Evolutionary conservation across 2,888 invertebrate genomes (phyloP), one percentile per base, ranked within the genome.

Genomic region (Caenorhabditis sulstoni): DNA sequence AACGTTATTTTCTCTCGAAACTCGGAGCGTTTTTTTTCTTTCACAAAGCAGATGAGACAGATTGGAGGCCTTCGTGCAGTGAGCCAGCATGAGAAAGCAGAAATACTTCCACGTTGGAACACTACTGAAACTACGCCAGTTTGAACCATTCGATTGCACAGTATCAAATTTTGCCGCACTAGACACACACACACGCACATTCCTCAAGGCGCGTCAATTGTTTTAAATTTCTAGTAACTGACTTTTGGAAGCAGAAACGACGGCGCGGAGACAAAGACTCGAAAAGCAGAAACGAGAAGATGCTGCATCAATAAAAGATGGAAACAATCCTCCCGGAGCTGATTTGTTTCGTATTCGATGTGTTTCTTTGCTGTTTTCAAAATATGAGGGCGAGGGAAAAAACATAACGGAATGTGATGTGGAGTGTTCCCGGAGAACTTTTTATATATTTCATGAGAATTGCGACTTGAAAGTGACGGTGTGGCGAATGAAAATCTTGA

Each of bases 251-350:
- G 16, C 45, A 64, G 45, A 47, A n/a, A n/a, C n/a, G 39, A 20
- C 44, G 22, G 14, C 64, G 64, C 8, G 35, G 41, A 65, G 62
- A 3, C 16, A 44, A 37, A 49, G 16, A 62, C 5, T 37, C 23
- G 41, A 35, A 57, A 55, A 37, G 58, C 47, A 64, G 49, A 65
- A 68, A 70, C 45, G 57, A 49, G 29, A 49, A 55, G 45, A 67
- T 8, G 49, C n/a, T 53, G 44, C 76, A 76, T 76, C 76, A 76
- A 76, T 76, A 76, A 76, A 68, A 64, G 76, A 76, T 76, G 76
- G 50, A 62, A 64, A 64, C 68, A 62, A 76, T 76, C 68, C n/a
- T n/a, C n/a, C 76, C 68, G 76, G 76, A 59, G 66, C 65, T 65
- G 73, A 65, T 65, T 74, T 58, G 65, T 58, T 59, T 66, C 64